phyloP scores from a whole-genome alignment of 2,797 vertebrate genomes.

The Coregonus ussuriensis region DNA sequence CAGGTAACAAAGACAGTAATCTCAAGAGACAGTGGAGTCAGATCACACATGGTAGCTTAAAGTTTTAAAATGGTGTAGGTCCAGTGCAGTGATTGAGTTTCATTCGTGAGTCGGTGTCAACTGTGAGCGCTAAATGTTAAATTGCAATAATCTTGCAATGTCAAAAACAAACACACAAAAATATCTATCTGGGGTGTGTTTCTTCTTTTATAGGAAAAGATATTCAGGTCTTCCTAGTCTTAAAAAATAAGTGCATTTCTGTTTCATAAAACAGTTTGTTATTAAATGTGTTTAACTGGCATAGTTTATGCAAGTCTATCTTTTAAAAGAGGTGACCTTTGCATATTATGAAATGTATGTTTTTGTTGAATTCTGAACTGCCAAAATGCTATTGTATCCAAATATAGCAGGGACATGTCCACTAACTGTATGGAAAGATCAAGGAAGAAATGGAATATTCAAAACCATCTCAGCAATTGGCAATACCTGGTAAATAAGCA shows the following conservation, averaged over 20 bases:
- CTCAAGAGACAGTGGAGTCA: slow-evolving; percentile 17
- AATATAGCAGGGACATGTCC: slow-evolving; percentile 73
- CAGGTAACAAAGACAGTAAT: background rate
- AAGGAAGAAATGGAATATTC: slow-evolving; percentile 58
- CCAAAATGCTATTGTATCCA: slow-evolving; percentile 76
- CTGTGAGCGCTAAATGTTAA: slow-evolving; percentile 93
- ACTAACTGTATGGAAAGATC: slow-evolving; percentile 65
- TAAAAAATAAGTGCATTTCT: slow-evolving; percentile 98
- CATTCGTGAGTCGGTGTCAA: slow-evolving; percentile 90
- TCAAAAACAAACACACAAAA: slow-evolving; percentile 70
- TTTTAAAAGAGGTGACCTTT: slow-evolving; percentile 79
- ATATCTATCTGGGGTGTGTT: slow-evolving; percentile 75
- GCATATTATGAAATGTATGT: slow-evolving; percentile 68
- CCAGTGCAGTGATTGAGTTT: slow-evolving; percentile 87
- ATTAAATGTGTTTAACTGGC: slow-evolving; percentile 92
- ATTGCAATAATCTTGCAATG: slow-evolving; percentile 90
- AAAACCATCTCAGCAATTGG: slow-evolving; percentile 50
- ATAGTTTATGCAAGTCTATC: slow-evolving; percentile 85
- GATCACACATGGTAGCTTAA: slow-evolving; percentile 64
- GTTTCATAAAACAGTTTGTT: slow-evolving; percentile 93
- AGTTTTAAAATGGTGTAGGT: slow-evolving; percentile 77
- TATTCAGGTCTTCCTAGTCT: slow-evolving; percentile 99
- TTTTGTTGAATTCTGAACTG: slow-evolving; percentile 76
- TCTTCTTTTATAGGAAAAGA: slow-evolving; percentile 85
- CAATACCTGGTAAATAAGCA: slow-evolving; percentile 51